Evolutionary conservation across 2,113 vertebrate genomes (phyloP).

Genomic region (Aythya baeri): DNA sequence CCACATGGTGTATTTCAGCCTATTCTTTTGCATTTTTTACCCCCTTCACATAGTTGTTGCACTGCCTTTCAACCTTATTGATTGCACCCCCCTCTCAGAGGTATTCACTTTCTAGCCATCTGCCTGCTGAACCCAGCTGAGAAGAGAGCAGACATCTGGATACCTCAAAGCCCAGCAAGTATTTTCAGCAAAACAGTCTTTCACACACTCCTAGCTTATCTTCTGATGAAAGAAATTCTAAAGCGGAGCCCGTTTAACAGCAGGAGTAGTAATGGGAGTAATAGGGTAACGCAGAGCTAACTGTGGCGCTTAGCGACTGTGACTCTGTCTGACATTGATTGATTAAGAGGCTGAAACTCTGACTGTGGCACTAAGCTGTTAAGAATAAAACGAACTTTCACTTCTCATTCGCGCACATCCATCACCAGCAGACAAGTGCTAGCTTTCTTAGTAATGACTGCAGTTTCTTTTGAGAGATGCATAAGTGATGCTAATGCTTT

Average conservation of each 20-base stretch:
- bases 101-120: not conserved
- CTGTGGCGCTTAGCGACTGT: not conserved
- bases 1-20: not conserved
- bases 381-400: conserved; percentile 15
- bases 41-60: accelerated
- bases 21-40: accelerated
- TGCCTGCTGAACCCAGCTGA: not conserved
- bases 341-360: conserved; percentile 40
- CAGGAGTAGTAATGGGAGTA: not conserved
- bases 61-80: not conserved
- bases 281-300: not conserved
- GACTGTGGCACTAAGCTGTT: conserved; percentile 11
- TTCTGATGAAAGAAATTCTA: not conserved
- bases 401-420: not conserved
- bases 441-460: not conserved
- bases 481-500: not conserved
- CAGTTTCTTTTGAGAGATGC: not conserved
- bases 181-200: not conserved
- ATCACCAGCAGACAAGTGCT: conserved; percentile 1
- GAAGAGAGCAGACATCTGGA: not conserved
- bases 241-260: not conserved
- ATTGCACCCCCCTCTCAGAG: not conserved
- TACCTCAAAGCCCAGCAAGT: not conserved
- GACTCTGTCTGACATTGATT: conserved; percentile 11
- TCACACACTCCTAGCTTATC: not conserved